These are phyloP conservation scores for Leptonema lineaticorne DNA, from an alignment of 1,140 invertebrate species.

Conservation along the genomic window DNA sequence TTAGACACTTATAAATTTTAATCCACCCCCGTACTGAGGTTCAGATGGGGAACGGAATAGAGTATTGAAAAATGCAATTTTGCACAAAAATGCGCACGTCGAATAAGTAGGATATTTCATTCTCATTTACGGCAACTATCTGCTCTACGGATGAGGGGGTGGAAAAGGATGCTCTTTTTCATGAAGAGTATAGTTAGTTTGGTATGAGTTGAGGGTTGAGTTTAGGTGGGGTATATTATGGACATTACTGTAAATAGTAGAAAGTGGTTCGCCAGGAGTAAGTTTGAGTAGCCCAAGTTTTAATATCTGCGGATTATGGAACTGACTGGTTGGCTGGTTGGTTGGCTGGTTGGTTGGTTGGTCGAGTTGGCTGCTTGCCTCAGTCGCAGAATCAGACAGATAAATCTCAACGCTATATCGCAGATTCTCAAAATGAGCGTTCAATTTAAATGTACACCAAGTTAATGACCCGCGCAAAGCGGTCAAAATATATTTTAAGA, in stretches of 20 bases:
- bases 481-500: no score
- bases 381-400: conserved; percentile 25
- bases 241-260: conserved; percentile 24
- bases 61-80: neutral
- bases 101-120: neutral
- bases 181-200: no score
- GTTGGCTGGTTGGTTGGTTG: no score
- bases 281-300: conserved; percentile 31
- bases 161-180: no score
- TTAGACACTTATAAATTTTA: no score
- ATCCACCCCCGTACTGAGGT: no score
- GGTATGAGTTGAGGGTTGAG: no score
- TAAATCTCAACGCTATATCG: conserved; percentile 20
- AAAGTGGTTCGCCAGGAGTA: conserved; percentile 19
- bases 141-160: neutral
- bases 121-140: neutral
- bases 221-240: neutral
- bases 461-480: no score
- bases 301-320: conserved; percentile 32
- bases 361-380: no score
- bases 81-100: neutral
- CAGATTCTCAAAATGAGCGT: conserved; percentile 22
- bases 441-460: conserved; percentile 8
- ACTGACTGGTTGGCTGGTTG: conserved; percentile 1
- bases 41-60: no score